Evolutionary conservation across 2,888 invertebrate species (phyloP).

Genomic region (Torymus texanus): DNA sequence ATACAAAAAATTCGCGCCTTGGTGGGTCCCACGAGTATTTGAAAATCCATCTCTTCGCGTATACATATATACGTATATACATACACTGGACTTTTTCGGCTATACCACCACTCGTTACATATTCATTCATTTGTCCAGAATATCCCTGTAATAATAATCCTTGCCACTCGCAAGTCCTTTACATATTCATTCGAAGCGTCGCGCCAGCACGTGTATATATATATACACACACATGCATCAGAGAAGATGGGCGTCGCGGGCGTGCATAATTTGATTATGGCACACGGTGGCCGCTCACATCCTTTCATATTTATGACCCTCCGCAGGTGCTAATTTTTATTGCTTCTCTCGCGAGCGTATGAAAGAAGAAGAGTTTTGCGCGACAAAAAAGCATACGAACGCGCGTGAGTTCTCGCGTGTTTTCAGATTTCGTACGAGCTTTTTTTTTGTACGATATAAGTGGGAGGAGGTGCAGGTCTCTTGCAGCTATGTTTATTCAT

Average conservation of each 20-base stretch:
- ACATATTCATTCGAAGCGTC: conserved; percentile 46
- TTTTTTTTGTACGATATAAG: conserved; percentile 5
- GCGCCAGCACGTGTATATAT: conserved; percentile 1
- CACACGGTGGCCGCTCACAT: conserved; percentile 43
- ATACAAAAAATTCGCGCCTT: too few species aligned
- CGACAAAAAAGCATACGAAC: background rate
- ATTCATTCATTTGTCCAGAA: conserved; percentile 50
- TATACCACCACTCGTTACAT: conserved; percentile 36
- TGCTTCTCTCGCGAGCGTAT: conserved; percentile 30
- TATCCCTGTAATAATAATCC: conserved; percentile 54
- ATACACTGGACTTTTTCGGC: conserved; percentile 44
- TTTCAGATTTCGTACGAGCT: conserved; percentile 12
- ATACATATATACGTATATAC: background rate
- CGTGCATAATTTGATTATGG: conserved; percentile 56
- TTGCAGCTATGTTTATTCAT: too few species aligned
- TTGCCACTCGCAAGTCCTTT: conserved; percentile 22
- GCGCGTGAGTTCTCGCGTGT: background rate
- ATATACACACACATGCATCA: background rate
- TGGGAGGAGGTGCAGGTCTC: too few species aligned
- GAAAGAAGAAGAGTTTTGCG: conserved; percentile 22
- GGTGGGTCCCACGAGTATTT: too few species aligned
- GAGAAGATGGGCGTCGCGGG: conserved; percentile 48
- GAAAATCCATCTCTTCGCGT: too few species aligned
- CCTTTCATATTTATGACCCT: conserved; percentile 51
- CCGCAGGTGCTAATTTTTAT: conserved; percentile 57